Base-by-base conservation (phyloP, 2,113 vertebrate species). In the Crotophaga sulcirostris region DNA sequence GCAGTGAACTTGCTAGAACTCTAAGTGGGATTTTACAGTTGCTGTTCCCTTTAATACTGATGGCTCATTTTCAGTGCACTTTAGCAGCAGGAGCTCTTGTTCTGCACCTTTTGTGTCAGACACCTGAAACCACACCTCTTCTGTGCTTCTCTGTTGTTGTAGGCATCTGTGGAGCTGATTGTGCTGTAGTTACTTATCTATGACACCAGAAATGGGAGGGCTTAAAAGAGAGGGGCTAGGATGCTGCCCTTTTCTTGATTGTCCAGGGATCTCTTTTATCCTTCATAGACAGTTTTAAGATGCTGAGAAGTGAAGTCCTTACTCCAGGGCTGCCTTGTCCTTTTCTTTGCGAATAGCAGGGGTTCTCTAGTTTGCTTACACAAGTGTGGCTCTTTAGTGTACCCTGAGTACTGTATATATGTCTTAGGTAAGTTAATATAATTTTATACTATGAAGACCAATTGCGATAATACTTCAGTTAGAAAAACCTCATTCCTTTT, bases 31-130 rank as follows among this genome's bases (percentile, higher is more conserved):
- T 40, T 66, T 82, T 72, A 31, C 49, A 23, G 58, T 60, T 72
- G 54, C 55, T 89, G 2, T 76, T 87, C 25, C n/a, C 68, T 16
- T 72, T 40, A 67, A 47, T 60, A 47, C 58, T 56, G 33, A 3
- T 56, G 76, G 44, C 31, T 88, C 21, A 49, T 96, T 86, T 91
- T 84, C 75, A 49, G 34, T 34, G 55, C 38, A 83, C 26, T 83
- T 36, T 51, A 52, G 28, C 63, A 84, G 34, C 20, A 58, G 3
- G 83, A 49, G 4, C 58, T 87, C 28, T 56, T 60, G 47, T 33
- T 24, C 31, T 59, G 45, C 42, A 25, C 15, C 6, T 52, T 47
- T 25, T 29, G 34, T 20, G 12, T n/a, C 33, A 45, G 36, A 38
- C 6, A 36, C 42, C 31, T 36, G 40, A 60, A 63, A 3, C 31